A percentile compares a stretch with the other conserved stretches of the same genome.
phyloP scores from a whole-genome alignment of 2,888 invertebrate genomes.

The Phoenoteleia sp. region DNA sequence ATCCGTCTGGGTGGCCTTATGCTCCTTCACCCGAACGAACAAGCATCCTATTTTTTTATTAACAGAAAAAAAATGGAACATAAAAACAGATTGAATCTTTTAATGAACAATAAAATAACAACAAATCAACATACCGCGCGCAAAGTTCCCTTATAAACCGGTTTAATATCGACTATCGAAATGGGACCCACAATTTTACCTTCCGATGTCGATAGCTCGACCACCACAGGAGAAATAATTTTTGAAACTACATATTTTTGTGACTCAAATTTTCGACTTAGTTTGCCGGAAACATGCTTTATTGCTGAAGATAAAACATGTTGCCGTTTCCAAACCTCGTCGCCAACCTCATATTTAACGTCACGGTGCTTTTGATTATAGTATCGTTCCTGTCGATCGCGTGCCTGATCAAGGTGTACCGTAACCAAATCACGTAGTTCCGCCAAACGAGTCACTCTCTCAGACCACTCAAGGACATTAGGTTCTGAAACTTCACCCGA shows the following conservation, averaged over 20 bases:
- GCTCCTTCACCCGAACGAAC: no score
- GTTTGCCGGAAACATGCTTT: constrained; percentile 16
- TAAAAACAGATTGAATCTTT: no score
- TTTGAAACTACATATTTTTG: constrained; percentile 2
- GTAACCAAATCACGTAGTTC: constrained; percentile 34
- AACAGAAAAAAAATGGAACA: no score
- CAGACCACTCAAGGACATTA: neutral
- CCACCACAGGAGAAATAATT: constrained; percentile 25
- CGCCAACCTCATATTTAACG: constrained; percentile 39
- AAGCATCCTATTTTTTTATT: no score
- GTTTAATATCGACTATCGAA: constrained; percentile 28
- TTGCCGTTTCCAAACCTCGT: constrained; percentile 40
- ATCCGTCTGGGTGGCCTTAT: no score
- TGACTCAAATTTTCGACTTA: constrained; percentile 25
- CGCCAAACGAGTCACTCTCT: no score
- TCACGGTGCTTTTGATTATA: constrained; percentile 34
- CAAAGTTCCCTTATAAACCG: constrained; percentile 18
- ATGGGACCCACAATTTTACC: constrained; percentile 20
- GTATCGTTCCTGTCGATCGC: constrained; percentile 14
- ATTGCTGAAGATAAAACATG: constrained; percentile 19
- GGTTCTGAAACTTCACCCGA: neutral
- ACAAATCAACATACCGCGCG: neutral
- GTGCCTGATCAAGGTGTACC: constrained; percentile 23
- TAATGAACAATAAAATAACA: no score
- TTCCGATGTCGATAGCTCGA: constrained; percentile 15